Evolutionary conservation across 2,888 invertebrate genomes (phyloP).

Genomic region (Lobophora halterata): DNA sequence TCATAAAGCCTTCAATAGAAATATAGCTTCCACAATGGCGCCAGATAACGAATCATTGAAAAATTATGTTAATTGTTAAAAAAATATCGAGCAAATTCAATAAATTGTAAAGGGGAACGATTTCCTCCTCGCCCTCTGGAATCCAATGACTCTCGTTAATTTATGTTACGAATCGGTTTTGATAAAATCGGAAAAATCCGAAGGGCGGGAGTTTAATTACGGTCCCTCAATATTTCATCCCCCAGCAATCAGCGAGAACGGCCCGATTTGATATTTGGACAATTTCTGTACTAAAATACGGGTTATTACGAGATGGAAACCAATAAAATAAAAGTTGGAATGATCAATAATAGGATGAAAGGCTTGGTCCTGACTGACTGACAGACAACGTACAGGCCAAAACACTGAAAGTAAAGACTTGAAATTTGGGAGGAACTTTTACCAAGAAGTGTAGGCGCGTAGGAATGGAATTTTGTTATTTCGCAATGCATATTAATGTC

Average conservation of each 20-base stretch:
- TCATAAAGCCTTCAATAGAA: constrained; percentile 26
- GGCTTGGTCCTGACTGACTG: no score
- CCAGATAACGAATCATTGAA: constrained; percentile 64
- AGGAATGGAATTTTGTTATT: no score
- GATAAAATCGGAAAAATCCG: constrained; percentile 43
- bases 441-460: no score
- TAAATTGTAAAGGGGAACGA: constrained; percentile 48
- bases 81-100: constrained; percentile 53
- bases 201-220: constrained; percentile 31
- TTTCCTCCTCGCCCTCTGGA: constrained; percentile 30
- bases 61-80: constrained; percentile 68
- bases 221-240: constrained; percentile 25
- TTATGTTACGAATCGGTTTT: constrained; percentile 48
- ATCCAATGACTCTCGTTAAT: constrained; percentile 48
- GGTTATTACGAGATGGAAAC: no score
- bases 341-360: no score
- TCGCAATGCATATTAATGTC: no score
- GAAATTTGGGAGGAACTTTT: no score
- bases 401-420: no score
- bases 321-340: no score
- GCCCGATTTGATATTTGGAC: constrained; percentile 1
- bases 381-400: no score
- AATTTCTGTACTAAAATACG: not conserved
- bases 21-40: constrained; percentile 35
- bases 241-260: constrained; percentile 20